Conservation (phyloP, 2,113 vertebrate genomes). For the Daphoenositta chrysoptera region DNA sequence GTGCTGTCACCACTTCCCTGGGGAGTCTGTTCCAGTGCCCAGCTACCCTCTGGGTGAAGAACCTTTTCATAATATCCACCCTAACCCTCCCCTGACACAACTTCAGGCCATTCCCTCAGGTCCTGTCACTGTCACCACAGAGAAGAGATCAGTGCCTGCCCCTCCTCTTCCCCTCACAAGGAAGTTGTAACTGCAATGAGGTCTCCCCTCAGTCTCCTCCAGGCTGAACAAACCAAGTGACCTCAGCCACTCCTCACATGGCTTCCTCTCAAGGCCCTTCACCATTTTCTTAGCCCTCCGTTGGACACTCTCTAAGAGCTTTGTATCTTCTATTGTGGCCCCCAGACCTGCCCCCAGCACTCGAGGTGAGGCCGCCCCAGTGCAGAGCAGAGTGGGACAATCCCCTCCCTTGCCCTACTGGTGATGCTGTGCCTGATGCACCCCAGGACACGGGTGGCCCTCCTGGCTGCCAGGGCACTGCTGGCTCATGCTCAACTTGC, state of each 20-base stretch:
- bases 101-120: not conserved
- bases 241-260: accelerated
- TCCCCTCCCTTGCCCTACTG: accelerated
- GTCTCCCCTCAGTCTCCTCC: not conserved
- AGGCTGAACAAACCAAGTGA: not conserved
- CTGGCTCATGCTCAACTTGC: accelerated
- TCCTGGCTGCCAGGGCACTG: not conserved
- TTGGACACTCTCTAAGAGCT: not conserved
- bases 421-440: not conserved
- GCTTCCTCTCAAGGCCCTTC: not conserved
- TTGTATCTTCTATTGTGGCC: not conserved
- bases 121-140: not conserved
- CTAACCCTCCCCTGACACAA: not conserved
- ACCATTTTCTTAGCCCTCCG: accelerated
- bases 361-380: accelerated
- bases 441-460: accelerated
- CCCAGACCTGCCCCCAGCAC: accelerated
- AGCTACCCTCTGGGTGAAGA: not conserved
- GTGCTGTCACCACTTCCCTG: not conserved
- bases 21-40: not conserved
- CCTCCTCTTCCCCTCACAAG: accelerated
- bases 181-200: not conserved
- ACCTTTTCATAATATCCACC: not conserved
- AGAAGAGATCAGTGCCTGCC: not conserved
- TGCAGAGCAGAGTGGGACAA: not conserved